Conservation (phyloP, 1,140 invertebrate genomes). For the Apis florea region DNA sequence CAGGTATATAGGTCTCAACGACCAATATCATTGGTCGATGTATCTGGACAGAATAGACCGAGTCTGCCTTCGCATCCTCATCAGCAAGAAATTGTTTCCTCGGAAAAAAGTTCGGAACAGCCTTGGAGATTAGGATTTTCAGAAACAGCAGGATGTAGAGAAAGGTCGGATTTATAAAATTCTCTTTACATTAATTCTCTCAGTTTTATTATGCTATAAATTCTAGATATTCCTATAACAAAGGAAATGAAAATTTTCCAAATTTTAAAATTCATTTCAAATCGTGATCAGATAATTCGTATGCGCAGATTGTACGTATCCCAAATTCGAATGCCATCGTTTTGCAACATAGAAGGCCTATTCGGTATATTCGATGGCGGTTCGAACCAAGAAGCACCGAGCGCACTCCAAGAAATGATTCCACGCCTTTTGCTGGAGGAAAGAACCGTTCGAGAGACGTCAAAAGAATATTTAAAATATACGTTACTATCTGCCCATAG, state of each 20-base stretch:
- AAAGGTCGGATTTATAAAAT: slow-evolving; percentile 76
- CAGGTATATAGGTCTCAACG: slow-evolving; percentile 88
- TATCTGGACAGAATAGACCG: slow-evolving; percentile 87
- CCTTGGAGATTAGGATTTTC: slow-evolving; percentile 92
- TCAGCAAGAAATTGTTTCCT: slow-evolving; percentile 82
- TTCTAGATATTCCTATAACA: not conserved
- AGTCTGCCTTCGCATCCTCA: slow-evolving; percentile 84
- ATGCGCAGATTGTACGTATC: slow-evolving; percentile 84
- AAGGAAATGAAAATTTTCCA: not conserved
- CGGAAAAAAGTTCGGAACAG: slow-evolving; percentile 81
- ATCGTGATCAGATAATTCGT: not conserved
- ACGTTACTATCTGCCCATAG: slow-evolving; percentile 88
- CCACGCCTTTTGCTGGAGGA: slow-evolving; percentile 89
- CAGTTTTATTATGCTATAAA: too few species aligned
- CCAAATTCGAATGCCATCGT: slow-evolving; percentile 88
- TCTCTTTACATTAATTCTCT: too few species aligned
- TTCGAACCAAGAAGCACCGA: slow-evolving; percentile 85
- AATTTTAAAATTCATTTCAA: not conserved
- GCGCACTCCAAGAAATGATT: slow-evolving; percentile 86
- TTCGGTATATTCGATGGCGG: slow-evolving; percentile 91
- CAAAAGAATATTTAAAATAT: slow-evolving; percentile 91
- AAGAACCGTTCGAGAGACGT: slow-evolving; percentile 88
- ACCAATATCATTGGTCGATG: slow-evolving; percentile 90
- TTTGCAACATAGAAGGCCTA: slow-evolving; percentile 89
- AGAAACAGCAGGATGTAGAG: slow-evolving; percentile 88